phyloP scores from a whole-genome alignment of 2,888 invertebrate genomes.

The Enchytraeus crypticus region DNA sequence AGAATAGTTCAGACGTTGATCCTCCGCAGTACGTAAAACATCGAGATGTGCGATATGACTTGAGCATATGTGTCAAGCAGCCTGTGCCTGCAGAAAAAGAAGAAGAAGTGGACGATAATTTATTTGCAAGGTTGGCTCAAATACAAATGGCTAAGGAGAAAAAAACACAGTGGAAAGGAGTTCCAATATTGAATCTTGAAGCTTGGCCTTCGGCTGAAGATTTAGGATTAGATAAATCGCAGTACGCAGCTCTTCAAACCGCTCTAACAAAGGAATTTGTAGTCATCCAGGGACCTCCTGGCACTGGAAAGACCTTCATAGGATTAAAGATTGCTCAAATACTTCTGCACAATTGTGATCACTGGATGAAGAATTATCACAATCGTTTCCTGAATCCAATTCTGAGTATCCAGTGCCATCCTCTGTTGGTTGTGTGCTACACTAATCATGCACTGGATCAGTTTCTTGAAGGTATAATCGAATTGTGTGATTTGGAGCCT shows the following conservation, averaged over 20 bases:
- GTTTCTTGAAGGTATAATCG: slow-evolving; percentile 59
- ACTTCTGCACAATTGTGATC: slow-evolving; percentile 55
- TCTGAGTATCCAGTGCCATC: not conserved
- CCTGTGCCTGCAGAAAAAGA: not conserved
- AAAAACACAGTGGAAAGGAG: no score
- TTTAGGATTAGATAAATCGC: slow-evolving; percentile 31
- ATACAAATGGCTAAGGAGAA: no score
- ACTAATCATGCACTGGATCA: slow-evolving; percentile 82
- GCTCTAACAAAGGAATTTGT: no score
- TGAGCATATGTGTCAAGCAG: not conserved
- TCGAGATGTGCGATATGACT: slow-evolving; percentile 4
- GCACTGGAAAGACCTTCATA: slow-evolving; percentile 33
- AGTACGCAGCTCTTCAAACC: slow-evolving; percentile 29
- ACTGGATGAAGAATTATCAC: slow-evolving; percentile 16
- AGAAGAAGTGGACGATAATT: not conserved
- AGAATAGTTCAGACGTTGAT: not conserved
- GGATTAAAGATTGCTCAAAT: slow-evolving; percentile 47
- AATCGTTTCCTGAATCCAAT: no score
- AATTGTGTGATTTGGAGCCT: slow-evolving; percentile 23
- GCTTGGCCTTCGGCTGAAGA: slow-evolving; percentile 28
- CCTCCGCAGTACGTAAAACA: slow-evolving; percentile 4
- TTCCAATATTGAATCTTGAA: slow-evolving; percentile 6
- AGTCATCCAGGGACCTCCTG: slow-evolving; percentile 34
- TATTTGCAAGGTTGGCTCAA: no score
- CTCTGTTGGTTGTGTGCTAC: slow-evolving; percentile 67